A percentile compares a stretch with the other conserved stretches of the same genome.
phyloP scores from a whole-genome alignment of 2,797 vertebrate genomes.

The Merluccius polli region DNA sequence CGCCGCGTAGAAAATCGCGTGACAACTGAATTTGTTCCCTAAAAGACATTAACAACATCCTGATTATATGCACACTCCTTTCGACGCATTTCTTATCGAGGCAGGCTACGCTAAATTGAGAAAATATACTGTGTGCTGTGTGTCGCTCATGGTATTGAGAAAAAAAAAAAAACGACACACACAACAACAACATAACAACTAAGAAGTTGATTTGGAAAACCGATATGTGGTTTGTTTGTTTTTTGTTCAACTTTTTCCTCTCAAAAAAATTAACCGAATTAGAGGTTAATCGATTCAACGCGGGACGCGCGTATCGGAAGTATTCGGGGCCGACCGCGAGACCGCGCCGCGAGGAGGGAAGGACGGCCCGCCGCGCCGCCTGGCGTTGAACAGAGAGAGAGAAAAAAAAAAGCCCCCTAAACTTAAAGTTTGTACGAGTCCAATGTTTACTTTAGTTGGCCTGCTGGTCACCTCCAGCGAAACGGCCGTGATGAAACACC shows the following conservation, averaged over 20 bases:
- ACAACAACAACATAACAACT: not conserved
- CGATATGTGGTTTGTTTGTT: too few relatives aligned
- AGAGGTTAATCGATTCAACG: not conserved
- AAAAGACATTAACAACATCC: too few relatives aligned
- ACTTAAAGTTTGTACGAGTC: conserved; percentile 17
- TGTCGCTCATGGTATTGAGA: not conserved
- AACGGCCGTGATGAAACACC: conserved; percentile 45
- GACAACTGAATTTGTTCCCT: not conserved
- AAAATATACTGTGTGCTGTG: not conserved
- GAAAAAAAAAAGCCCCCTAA: conserved; percentile 27
- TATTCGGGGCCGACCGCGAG: too few relatives aligned
- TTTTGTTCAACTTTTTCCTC: too few relatives aligned
- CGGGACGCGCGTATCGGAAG: too few relatives aligned
- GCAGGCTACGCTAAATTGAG: too few relatives aligned
- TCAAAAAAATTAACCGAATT: too few relatives aligned
- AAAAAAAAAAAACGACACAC: not conserved
- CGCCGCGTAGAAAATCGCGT: not conserved
- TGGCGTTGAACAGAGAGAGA: too few relatives aligned
- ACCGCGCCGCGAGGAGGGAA: too few relatives aligned
- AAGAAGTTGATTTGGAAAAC: too few relatives aligned
- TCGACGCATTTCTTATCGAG: too few relatives aligned
- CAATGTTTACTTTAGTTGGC: conserved; percentile 52
- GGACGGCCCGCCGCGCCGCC: not conserved
- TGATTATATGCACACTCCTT: too few relatives aligned
- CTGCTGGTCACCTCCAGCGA: conserved; percentile 34